phyloP scores from a whole-genome alignment of 2,888 invertebrate species.

The Dorcus parallelipipedus region DNA sequence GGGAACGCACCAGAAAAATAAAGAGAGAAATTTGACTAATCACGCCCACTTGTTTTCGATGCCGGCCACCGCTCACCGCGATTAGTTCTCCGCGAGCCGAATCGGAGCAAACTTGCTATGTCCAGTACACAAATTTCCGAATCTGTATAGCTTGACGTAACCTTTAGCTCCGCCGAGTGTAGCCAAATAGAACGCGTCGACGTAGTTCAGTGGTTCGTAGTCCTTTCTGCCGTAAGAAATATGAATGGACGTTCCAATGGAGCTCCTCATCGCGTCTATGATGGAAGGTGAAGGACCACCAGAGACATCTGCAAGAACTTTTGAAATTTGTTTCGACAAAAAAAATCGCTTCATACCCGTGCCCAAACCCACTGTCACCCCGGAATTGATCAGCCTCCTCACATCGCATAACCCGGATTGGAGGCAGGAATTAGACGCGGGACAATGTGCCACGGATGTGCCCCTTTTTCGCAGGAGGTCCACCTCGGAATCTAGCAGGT shows the following conservation, averaged over 20 bases:
- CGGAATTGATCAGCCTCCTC: slow-evolving; percentile 57
- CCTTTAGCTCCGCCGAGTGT: slow-evolving; percentile 84
- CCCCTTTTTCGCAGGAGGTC: slow-evolving; percentile 57
- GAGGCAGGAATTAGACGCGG: slow-evolving; percentile 78
- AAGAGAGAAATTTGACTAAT: too few species aligned
- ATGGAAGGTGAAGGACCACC: slow-evolving; percentile 79
- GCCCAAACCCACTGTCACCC: slow-evolving; percentile 77
- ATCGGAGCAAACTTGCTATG: too few species aligned
- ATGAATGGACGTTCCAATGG: slow-evolving; percentile 71
- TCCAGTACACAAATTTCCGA: too few species aligned
- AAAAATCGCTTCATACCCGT: slow-evolving; percentile 60
- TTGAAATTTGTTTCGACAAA: slow-evolving; percentile 2
- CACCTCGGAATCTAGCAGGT: slow-evolving; percentile 70
- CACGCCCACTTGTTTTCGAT: too few species aligned
- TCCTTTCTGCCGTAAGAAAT: slow-evolving; percentile 53
- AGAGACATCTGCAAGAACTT: slow-evolving; percentile 64
- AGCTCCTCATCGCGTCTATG: slow-evolving; percentile 68
- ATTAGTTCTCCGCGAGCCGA: too few species aligned
- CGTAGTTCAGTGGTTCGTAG: slow-evolving; percentile 59
- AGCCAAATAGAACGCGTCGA: slow-evolving; percentile 78
- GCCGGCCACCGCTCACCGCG: too few species aligned
- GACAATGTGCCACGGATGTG: slow-evolving; percentile 79
- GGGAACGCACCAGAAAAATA: too few species aligned
- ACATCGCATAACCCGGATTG: slow-evolving; percentile 81
- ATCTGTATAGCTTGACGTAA: slow-evolving; percentile 35